Percentiles rank a stretch among this genome's conserved stretches.
Conservation (phyloP, 2,113 vertebrate species). For the Phylloscopus trochiloides region DNA sequence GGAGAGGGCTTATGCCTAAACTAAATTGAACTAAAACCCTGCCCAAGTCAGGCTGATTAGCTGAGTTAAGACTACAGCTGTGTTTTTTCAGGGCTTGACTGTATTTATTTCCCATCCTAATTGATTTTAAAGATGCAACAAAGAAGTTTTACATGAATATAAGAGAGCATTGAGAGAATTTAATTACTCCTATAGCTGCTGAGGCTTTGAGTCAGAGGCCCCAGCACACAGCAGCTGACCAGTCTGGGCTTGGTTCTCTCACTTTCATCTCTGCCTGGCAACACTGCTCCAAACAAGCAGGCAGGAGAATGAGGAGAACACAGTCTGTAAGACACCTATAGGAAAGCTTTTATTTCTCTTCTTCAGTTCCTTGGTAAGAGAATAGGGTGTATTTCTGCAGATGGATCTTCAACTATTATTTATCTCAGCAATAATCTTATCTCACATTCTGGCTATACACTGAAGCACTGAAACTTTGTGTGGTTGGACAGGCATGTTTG, state of each 20-base stretch:
- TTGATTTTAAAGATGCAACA: background rate
- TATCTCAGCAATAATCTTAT: background rate
- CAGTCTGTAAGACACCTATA: background rate
- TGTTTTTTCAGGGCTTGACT: background rate
- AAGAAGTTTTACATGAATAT: background rate
- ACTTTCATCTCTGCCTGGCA: slow-evolving; percentile 17
- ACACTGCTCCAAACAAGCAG: background rate
- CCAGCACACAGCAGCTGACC: background rate
- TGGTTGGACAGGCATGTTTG: background rate
- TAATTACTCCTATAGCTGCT: background rate
- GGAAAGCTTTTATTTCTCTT: background rate
- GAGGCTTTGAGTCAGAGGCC: background rate
- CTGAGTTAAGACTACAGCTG: background rate
- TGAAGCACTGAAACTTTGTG: background rate
- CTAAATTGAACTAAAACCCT: background rate
- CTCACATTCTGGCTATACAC: background rate
- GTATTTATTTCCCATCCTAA: background rate
- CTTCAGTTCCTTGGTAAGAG: background rate
- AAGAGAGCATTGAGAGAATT: background rate
- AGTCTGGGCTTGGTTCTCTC: background rate
- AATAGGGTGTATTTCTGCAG: background rate
- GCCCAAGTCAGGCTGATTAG: background rate
- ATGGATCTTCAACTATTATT: background rate
- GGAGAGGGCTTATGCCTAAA: background rate
- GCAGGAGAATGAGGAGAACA: background rate